Percentiles rank a stretch among this genome's conserved stretches.
Conservation (phyloP, 1,140 invertebrate species). For the Drosophila ercepeae region DNA sequence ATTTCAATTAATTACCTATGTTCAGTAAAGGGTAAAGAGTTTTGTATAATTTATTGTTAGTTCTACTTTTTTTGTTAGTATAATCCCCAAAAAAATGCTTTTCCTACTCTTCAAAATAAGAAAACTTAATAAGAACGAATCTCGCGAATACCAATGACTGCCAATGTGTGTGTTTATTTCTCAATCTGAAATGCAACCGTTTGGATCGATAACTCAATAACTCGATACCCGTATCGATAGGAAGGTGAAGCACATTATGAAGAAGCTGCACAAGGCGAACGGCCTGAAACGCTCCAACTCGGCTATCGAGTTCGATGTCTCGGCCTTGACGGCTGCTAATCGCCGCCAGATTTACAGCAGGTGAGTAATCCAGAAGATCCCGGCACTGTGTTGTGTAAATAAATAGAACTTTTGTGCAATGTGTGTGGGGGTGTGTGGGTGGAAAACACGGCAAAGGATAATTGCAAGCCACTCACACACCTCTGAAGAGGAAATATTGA, state of each 20-base stretch:
- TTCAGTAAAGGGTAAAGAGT: no score
- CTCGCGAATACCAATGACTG: background rate
- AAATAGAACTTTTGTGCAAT: slow-evolving; percentile 38
- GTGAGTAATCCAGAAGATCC: slow-evolving; percentile 56
- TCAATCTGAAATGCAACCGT: slow-evolving; percentile 24
- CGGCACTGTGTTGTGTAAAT: slow-evolving; percentile 12
- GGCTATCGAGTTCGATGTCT: slow-evolving; percentile 89
- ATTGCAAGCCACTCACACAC: slow-evolving; percentile 8
- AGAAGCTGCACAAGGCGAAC: slow-evolving; percentile 83
- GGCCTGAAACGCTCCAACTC: slow-evolving; percentile 87
- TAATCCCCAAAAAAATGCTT: background rate
- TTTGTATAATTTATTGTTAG: no score
- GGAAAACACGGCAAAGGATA: background rate
- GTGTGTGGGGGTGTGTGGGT: slow-evolving; percentile 17
- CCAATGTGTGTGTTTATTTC: slow-evolving; percentile 24
- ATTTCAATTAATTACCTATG: no score
- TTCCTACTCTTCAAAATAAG: background rate
- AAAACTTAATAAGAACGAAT: background rate
- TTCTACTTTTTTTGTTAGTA: no score
- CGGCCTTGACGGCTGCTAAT: slow-evolving; percentile 87
- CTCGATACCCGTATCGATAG: slow-evolving; percentile 29
- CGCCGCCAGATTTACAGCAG: slow-evolving; percentile 84
- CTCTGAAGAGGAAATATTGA: background rate
- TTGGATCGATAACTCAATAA: slow-evolving; percentile 10
- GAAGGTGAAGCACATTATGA: slow-evolving; percentile 82